Base-by-base conservation (phyloP, 2,113 vertebrate species). In the Merops nubicus region DNA sequence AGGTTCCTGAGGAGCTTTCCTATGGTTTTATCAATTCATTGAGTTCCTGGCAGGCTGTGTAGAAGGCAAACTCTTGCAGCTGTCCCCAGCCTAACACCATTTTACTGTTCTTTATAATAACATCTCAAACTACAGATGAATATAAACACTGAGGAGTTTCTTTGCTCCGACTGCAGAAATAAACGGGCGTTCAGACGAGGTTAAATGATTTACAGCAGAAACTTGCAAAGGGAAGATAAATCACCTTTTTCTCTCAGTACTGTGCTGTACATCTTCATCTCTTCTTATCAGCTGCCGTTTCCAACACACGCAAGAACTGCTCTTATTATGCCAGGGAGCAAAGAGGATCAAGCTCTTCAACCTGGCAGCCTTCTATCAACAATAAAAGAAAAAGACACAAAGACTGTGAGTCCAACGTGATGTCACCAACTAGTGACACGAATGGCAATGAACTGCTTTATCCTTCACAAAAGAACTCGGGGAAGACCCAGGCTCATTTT, bases 221-320 rank as follows among this genome's bases (percentile, higher is more conserved):
- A 85, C 38, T 72, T 33, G 28, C 60, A n/a, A 92, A 87, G 60
- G 91, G 40, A 87, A 87, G 78, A 84, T 23, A 85, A 92, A 91
- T 78, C 54, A 63, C 25, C 17, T 28, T 85, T 56, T 76, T 51
- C 36, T 80, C 70, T 85, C 69, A 79, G 34, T n/a, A 63, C 18
- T 68, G 29, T n/a, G 43, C 48, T 21, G 11, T 57, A 43, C 43
- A 54, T 53, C 64, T 70, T 74, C 59, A 59, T 56, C 86, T 88
- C 91, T 76, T 91, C 77, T 94, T 80, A 89, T 68, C 91, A 85
- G 60, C 57, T 93, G 75, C 65, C 88, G 76, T 48, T 85, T 93
- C 72, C 75, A 86, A 57, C 29, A 65, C 16, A 43, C 7, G 53
- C 63, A 82, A 86, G 33, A 88, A 91, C 21, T 56, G 36, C 42